Evolutionary conservation across 2,113 vertebrate genomes (phyloP), one percentile per base, ranked within the genome.

Genomic region (Semicossyphus pulcher): DNA sequence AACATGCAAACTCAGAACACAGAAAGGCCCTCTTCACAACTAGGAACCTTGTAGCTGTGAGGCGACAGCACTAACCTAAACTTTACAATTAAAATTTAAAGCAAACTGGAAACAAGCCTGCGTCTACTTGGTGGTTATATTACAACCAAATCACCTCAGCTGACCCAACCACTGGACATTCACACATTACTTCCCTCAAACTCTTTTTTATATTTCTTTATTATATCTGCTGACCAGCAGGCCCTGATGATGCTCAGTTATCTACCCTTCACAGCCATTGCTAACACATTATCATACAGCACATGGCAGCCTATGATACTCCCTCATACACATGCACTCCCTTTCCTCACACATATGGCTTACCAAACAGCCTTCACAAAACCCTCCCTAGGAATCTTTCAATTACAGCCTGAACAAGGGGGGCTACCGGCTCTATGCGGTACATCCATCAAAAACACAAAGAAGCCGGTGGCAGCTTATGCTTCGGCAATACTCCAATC

Each of bases 341-440:
- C 34, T n/a, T 4, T 53, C 51, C n/a, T 25, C 54, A 63, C 15
- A 59, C 41, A 37, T 31, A 41, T 31, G 56, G 41, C 29, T 57
- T 59, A 72, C n/a, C 11, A 65, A 56, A 47, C 34, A 29, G 25
- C 52, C 36, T 36, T 70, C 48, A 63, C 34, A n/a, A 56, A 80
- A 49, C 36, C 23, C 64, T 58, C 53, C 56, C 9, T 6, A 59
- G 63, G 45, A 76, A 73, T 71, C 21, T 49, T 74, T 80, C 76
- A 80, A 78, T 85, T 72, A 85, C 53, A 39, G 37, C 64, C 31
- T 34, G 18, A 61, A 82, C 73, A 81, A 66, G 44, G 32, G 32
- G 10, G 67, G 28, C 41, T 9, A 18, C 28, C 10, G 68, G 47
- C 60, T 72, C 32, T 59, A 61, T 44, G 64, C 39, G 41, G 63